Conservation (phyloP, 2,113 vertebrate species). For the Indicator indicator region DNA sequence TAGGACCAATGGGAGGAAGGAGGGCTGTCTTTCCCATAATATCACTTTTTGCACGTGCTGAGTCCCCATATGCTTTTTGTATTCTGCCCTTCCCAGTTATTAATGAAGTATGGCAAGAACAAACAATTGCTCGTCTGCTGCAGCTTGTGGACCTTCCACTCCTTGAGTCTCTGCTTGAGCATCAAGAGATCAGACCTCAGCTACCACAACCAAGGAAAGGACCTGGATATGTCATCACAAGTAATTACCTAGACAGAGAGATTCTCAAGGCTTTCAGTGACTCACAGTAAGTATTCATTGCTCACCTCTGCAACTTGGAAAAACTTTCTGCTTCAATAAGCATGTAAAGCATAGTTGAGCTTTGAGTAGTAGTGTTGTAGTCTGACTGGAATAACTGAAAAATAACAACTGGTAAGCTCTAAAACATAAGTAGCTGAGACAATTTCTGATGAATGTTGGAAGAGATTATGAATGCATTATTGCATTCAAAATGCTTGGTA, state of each 20-base stretch:
- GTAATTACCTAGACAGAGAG: conserved; percentile 91
- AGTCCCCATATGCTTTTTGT: background rate
- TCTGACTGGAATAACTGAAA: background rate
- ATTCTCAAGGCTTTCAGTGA: conserved; percentile 96
- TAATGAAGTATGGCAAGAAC: conserved; percentile 93
- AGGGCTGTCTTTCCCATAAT: background rate
- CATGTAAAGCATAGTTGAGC: background rate
- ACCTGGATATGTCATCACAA: conserved; percentile 80
- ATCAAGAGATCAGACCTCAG: conserved; percentile 68
- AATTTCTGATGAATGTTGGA: background rate
- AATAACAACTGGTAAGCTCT: background rate
- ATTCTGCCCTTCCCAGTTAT: conserved; percentile 78
- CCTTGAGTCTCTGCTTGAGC: conserved; percentile 87
- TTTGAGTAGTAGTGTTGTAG: background rate
- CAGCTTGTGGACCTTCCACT: conserved; percentile 95
- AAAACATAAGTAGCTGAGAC: background rate
- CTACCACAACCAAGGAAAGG: conserved; percentile 76
- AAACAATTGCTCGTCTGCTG: conserved; percentile 89
- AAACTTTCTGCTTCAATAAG: background rate
- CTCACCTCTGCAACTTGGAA: background rate
- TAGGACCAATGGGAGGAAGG: background rate
- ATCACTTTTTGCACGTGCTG: background rate
- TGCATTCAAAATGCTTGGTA: too few species aligned
- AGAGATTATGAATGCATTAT: background rate
- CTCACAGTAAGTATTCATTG: conserved; percentile 84